phyloP scores from a whole-genome alignment of 2,113 vertebrate species.

The Anas platyrhynchos region DNA sequence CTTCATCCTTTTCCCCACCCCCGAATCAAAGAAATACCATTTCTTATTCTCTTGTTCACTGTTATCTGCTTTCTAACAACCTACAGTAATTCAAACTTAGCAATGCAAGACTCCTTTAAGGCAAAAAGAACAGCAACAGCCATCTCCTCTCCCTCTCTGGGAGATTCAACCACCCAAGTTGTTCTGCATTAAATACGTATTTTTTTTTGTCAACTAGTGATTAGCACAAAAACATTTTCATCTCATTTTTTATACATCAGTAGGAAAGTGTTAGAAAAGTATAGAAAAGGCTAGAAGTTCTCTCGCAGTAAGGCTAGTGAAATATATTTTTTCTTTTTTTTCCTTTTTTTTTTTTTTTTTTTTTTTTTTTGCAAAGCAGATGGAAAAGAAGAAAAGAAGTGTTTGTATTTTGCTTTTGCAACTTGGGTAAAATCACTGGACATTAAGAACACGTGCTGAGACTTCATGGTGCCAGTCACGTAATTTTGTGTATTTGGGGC shows the following conservation, averaged over 20 bases:
- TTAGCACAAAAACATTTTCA: constrained; percentile 59
- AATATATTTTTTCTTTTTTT: constrained; percentile 25
- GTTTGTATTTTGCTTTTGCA: constrained; percentile 64
- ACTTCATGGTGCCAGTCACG: constrained; percentile 99
- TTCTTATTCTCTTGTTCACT: constrained; percentile 15
- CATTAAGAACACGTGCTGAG: constrained; percentile 97
- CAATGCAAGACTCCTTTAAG: constrained; percentile 20
- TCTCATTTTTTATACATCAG: constrained; percentile 64
- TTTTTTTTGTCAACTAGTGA: constrained; percentile 46
- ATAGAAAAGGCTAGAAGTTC: constrained; percentile 75
- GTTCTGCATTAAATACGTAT: not conserved
- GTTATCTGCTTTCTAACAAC: constrained; percentile 37
- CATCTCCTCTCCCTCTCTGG: not conserved
- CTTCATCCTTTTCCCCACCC: not conserved
- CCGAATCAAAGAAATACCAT: not conserved
- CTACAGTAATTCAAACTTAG: constrained; percentile 44
- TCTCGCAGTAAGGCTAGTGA: constrained; percentile 31
- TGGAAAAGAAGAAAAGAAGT: constrained; percentile 67
- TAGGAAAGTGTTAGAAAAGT: constrained; percentile 75
- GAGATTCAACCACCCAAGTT: constrained; percentile 37
- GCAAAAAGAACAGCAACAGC: not conserved
- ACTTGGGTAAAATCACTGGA: constrained; percentile 85
- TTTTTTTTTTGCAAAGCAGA: constrained; percentile 64
- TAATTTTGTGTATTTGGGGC: constrained; percentile 94
- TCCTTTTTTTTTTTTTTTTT: constrained; percentile 62